A percentile compares a stretch with the other conserved stretches of the same genome.
Evolutionary conservation across 2,113 vertebrate species (phyloP).

Genomic region (Psammodynastes pulverulentus): DNA sequence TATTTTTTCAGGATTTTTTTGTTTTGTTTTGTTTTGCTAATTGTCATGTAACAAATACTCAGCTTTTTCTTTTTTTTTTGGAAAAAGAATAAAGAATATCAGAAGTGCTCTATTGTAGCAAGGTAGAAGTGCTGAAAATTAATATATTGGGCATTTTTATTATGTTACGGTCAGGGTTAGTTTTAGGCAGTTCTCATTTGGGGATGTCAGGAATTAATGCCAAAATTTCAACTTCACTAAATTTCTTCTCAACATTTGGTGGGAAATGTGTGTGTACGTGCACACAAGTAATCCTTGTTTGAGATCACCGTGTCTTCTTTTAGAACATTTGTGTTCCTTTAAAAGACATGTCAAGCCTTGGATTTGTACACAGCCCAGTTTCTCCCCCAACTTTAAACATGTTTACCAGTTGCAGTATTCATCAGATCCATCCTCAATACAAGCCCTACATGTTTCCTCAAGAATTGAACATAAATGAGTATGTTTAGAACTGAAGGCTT

Average conservation of each 20-base stretch:
- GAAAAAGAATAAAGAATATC: not conserved
- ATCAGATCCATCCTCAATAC: not conserved
- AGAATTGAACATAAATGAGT: not conserved
- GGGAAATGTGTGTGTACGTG: not conserved
- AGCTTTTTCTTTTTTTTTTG: not conserved
- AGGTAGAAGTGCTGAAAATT: not conserved
- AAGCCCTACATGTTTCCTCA: not conserved
- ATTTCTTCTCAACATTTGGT: not conserved
- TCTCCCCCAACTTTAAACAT: not conserved
- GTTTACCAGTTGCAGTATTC: not conserved
- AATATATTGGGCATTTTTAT: not conserved
- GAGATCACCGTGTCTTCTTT: not conserved
- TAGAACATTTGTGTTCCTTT: not conserved
- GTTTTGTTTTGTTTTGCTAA: accelerated
- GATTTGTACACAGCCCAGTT: not conserved
- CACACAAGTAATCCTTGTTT: not conserved
- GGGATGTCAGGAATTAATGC: not conserved
- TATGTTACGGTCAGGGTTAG: not conserved
- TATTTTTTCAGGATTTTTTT: not conserved
- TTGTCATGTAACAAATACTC: not conserved
- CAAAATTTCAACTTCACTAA: not conserved
- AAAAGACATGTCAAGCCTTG: not conserved
- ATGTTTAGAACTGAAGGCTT: not conserved
- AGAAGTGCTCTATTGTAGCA: not conserved
- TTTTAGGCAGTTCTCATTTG: not conserved